These are phyloP conservation scores for Ochropleura leucogaster DNA, from an alignment of 2,888 invertebrate genomes.

Conservation along the genomic window DNA sequence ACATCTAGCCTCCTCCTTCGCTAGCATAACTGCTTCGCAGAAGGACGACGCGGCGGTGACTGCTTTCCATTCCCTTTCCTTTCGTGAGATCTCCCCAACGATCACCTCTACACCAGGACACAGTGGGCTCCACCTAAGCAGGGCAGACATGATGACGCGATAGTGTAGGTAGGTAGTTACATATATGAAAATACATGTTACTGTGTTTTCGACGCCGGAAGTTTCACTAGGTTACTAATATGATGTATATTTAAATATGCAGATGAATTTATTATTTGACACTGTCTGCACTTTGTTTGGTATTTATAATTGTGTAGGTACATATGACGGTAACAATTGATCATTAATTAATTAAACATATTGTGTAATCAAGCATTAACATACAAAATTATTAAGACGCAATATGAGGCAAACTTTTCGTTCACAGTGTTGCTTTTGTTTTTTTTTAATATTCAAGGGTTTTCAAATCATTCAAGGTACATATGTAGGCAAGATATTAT, in stretches of 20 bases:
- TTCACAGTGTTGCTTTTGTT: background rate
- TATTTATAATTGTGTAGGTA: slow-evolving; percentile 20
- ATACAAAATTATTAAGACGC: background rate
- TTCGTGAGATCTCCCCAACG: no score
- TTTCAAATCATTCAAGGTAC: background rate
- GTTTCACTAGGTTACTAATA: background rate
- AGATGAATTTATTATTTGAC: slow-evolving; percentile 2
- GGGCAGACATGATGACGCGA: no score
- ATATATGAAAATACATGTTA: background rate
- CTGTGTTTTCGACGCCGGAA: background rate
- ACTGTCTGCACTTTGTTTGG: slow-evolving; percentile 15
- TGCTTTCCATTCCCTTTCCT: no score
- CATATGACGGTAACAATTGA: background rate
- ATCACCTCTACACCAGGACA: no score
- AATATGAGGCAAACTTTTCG: background rate
- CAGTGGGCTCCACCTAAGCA: no score
- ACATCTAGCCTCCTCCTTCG: no score
- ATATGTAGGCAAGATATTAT: background rate
- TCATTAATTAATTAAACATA: background rate
- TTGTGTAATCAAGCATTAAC: background rate
- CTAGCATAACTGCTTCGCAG: no score
- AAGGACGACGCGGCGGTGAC: no score
- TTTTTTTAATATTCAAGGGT: background rate
- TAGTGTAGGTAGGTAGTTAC: background rate
- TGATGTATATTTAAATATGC: background rate